Evolutionary conservation across 2,113 vertebrate species (phyloP).

Genomic region (Passer domesticus): DNA sequence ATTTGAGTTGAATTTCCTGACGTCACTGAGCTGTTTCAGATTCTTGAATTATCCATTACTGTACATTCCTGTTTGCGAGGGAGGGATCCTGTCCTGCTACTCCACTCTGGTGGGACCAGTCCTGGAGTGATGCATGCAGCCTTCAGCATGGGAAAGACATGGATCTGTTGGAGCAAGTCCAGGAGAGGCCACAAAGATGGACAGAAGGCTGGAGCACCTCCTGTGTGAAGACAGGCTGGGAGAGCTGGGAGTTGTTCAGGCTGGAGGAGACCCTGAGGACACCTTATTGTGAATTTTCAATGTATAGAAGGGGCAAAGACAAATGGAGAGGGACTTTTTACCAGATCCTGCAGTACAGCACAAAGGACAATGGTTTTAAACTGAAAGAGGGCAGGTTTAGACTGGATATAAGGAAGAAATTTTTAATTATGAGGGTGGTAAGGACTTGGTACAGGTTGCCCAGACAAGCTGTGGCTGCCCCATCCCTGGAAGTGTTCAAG

Average conservation of each 20-base stretch:
- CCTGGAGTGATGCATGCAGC: background rate
- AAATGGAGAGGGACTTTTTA: background rate
- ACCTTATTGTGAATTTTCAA: background rate
- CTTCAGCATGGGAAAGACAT: fast-evolving
- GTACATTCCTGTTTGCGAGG: background rate
- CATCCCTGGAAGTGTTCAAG: too few relatives aligned
- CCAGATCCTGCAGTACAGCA: background rate
- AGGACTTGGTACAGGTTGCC: background rate
- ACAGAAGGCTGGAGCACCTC: background rate
- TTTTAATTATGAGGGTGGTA: background rate
- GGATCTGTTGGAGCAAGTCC: background rate
- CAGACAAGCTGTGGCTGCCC: background rate
- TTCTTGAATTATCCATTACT: background rate
- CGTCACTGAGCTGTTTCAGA: background rate
- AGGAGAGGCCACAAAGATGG: background rate
- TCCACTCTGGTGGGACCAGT: background rate
- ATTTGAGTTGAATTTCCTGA: background rate
- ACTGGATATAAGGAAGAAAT: background rate
- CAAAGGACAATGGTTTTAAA: background rate
- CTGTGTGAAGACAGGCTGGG: background rate
- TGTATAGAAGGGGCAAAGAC: background rate
- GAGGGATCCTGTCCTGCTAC: background rate
- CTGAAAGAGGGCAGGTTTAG: background rate
- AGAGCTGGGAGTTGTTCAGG: background rate
- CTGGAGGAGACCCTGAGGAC: background rate